Evolutionary conservation across 2,888 invertebrate species (phyloP).

Genomic region (Chrysolina haemoptera): DNA sequence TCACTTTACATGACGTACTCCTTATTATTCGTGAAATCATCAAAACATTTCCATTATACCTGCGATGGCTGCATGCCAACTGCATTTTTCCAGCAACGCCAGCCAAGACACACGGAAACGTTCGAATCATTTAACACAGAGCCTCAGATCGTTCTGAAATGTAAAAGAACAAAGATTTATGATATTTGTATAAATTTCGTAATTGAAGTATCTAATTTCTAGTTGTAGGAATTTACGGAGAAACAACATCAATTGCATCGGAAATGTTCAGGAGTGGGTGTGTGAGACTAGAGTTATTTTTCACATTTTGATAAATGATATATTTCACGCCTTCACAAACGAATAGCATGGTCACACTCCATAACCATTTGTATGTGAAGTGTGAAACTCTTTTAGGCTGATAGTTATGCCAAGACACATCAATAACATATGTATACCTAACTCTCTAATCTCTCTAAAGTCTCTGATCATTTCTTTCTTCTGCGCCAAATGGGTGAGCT

Average conservation of each 20-base stretch:
- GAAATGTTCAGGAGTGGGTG: background rate
- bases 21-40: constrained; percentile 4
- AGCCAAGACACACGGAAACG: constrained; percentile 24
- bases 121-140: constrained; percentile 24
- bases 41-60: constrained; percentile 20
- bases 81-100: constrained; percentile 17
- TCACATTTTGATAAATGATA: background rate
- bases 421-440: too few relatives aligned
- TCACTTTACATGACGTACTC: background rate
- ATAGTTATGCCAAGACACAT: too few relatives aligned
- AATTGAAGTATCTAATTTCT: background rate
- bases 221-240: constrained; percentile 4
- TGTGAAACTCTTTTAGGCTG: background rate
- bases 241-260: constrained; percentile 1
- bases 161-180: constrained; percentile 9
- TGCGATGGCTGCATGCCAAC: constrained; percentile 25
- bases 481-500: too few relatives aligned
- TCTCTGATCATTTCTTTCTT: too few relatives aligned
- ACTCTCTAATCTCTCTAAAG: too few relatives aligned
- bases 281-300: background rate
- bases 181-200: constrained; percentile 2
- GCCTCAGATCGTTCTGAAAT: constrained; percentile 18
- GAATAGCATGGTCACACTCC: background rate
- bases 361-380: background rate
- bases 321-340: background rate